Evolutionary conservation across 2,888 invertebrate species (phyloP).

Genomic region (Nomada flava): DNA sequence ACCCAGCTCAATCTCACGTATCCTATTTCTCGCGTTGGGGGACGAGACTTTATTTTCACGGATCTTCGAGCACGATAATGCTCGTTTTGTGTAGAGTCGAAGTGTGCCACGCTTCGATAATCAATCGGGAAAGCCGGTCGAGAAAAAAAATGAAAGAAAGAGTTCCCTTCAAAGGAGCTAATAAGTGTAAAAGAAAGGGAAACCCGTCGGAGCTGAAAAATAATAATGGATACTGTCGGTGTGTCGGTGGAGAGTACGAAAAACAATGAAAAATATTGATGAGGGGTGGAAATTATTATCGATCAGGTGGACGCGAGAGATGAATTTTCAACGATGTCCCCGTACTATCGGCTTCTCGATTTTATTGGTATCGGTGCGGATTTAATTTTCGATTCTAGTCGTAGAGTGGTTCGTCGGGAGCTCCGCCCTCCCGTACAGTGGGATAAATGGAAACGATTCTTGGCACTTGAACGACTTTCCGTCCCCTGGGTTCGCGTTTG

Average conservation of each 20-base stretch:
- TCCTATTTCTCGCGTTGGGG: constrained; percentile 32
- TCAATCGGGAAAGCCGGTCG: neutral
- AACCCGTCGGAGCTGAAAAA: neutral
- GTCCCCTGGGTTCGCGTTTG: constrained; percentile 21
- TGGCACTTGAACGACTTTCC: neutral
- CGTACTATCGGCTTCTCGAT: constrained; percentile 28
- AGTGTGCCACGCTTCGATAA: constrained; percentile 20
- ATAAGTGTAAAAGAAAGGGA: constrained; percentile 11
- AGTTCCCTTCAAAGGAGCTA: neutral
- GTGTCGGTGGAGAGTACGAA: neutral
- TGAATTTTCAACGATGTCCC: constrained; percentile 25
- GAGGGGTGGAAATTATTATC: constrained; percentile 3
- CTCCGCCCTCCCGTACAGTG: constrained; percentile 1
- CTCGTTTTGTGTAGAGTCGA: constrained; percentile 1
- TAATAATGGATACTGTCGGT: neutral
- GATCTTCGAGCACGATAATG: constrained; percentile 52
- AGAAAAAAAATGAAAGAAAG: constrained; percentile 14
- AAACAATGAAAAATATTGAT: neutral
- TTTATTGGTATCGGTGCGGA: constrained; percentile 49
- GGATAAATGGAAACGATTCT: constrained; percentile 33
- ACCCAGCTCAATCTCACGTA: constrained; percentile 43
- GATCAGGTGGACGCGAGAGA: constrained; percentile 17
- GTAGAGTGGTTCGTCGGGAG: constrained; percentile 11
- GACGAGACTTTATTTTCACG: constrained; percentile 62
- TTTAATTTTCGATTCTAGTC: constrained; percentile 56